Conservation (phyloP, 2,113 vertebrate genomes). For the Takifugu bimaculatus region DNA sequence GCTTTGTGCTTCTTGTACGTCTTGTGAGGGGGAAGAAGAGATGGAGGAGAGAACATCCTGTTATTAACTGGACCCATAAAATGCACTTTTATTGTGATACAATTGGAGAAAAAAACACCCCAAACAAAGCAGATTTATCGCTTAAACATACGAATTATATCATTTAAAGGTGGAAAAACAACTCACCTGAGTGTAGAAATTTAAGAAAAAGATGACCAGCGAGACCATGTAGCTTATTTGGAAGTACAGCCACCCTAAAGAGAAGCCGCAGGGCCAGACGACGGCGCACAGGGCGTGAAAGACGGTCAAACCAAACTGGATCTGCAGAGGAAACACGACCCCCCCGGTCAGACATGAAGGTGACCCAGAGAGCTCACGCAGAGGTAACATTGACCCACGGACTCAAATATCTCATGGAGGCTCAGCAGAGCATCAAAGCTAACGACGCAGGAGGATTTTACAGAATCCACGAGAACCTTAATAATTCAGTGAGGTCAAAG, state of each 20-base stretch:
- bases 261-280: conserved; percentile 88
- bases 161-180: neutral
- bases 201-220: conserved; percentile 88
- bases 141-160: neutral
- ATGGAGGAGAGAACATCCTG: neutral
- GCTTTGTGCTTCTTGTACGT: conserved; percentile 87
- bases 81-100: too few relatives aligned
- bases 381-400: conserved; percentile 29
- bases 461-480: neutral
- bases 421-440: neutral
- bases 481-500: too few relatives aligned
- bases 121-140: neutral
- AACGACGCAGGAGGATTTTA: neutral
- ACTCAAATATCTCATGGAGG: conserved; percentile 32
- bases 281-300: conserved; percentile 86
- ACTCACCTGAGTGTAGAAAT: conserved; percentile 94
- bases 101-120: neutral
- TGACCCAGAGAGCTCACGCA: conserved; percentile 20
- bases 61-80: neutral
- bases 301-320: conserved; percentile 92
- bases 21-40: conserved; percentile 58
- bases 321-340: conserved; percentile 62
- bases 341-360: conserved; percentile 13
- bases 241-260: conserved; percentile 91
- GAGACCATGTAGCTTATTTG: conserved; percentile 92